Evolutionary conservation across 2,797 vertebrate species (phyloP).

Genomic region (Platalea minor): DNA sequence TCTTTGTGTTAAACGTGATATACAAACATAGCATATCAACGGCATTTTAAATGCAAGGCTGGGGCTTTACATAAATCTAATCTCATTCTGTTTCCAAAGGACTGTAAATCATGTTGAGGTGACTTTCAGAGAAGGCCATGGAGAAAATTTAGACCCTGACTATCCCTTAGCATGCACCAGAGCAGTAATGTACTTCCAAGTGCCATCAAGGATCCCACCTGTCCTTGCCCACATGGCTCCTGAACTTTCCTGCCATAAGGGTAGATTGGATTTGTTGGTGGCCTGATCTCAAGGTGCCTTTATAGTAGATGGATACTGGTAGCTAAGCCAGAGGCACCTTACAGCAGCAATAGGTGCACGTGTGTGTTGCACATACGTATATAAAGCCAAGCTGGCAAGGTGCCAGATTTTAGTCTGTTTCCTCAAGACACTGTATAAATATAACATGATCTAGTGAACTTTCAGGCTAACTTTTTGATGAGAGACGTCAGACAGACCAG

Average conservation of each 20-base stretch:
- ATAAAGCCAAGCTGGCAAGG: background rate
- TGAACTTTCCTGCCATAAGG: background rate
- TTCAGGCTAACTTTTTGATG: background rate
- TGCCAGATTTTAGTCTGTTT: background rate
- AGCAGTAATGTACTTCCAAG: background rate
- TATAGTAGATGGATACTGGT: background rate
- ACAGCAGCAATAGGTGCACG: background rate
- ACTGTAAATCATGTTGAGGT: background rate
- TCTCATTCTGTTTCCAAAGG: background rate
- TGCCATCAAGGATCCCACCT: background rate
- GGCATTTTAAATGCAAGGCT: background rate
- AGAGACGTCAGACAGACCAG: background rate
- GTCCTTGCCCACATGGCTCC: background rate
- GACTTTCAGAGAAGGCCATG: background rate
- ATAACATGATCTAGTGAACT: background rate
- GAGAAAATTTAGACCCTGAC: background rate
- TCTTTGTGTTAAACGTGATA: background rate
- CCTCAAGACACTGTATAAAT: background rate
- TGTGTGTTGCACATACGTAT: accelerated
- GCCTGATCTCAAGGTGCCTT: background rate
- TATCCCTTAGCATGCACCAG: background rate
- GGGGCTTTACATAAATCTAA: background rate
- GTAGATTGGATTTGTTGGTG: background rate
- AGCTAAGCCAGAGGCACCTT: background rate
- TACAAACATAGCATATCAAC: background rate